phyloP scores from a whole-genome alignment of 2,888 invertebrate genomes.

The Metopia argyrocephala region DNA sequence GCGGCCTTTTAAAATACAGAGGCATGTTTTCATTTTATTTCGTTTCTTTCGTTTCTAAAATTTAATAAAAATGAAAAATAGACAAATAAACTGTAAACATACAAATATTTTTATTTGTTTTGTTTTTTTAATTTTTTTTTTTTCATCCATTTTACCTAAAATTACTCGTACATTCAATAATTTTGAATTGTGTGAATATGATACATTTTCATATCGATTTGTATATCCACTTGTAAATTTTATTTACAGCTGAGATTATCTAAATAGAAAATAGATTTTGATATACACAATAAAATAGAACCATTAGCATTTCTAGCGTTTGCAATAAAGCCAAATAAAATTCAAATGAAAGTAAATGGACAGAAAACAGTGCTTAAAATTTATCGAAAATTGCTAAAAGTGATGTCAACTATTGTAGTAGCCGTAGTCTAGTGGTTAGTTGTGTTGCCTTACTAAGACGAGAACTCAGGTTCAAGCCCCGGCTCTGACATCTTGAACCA shows the following conservation, averaged over 20 bases:
- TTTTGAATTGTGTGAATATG: neutral
- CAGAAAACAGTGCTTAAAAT: too few species aligned
- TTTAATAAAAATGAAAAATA: constrained; percentile 5
- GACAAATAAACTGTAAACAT: constrained; percentile 48
- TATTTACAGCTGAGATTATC: neutral
- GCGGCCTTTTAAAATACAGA: constrained; percentile 35
- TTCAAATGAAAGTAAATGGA: too few species aligned
- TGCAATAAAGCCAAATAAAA: too few species aligned
- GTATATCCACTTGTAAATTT: neutral
- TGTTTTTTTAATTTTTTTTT: constrained; percentile 7
- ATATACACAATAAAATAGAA: too few species aligned
- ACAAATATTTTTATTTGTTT: constrained; percentile 21
- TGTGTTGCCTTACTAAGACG: too few species aligned
- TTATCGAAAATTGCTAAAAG: too few species aligned
- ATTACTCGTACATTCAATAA: neutral
- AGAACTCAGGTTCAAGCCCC: neutral
- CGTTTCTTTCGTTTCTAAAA: too few species aligned
- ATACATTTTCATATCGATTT: neutral
- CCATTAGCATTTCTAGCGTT: too few species aligned
- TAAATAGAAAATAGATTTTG: too few species aligned
- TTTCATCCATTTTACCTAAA: neutral
- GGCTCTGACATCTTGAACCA: neutral
- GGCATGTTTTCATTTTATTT: neutral
- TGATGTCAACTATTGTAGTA: too few species aligned
- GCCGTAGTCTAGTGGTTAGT: neutral